A percentile compares a stretch with the other conserved stretches of the same genome.
phyloP scores from a whole-genome alignment of 2,888 invertebrate genomes.

The Mongoloraphidia duomilia region DNA sequence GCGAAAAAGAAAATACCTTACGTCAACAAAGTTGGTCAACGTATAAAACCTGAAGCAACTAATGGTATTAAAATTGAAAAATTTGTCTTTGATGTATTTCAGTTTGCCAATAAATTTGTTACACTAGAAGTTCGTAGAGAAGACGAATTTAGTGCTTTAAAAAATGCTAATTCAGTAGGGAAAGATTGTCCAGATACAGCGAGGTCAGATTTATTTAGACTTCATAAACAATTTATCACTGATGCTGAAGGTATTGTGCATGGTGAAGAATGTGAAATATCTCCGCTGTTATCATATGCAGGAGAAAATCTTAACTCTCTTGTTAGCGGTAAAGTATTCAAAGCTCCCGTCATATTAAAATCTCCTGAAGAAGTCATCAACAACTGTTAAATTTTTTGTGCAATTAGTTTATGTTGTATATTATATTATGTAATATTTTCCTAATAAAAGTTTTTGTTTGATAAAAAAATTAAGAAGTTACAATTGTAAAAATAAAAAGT shows the following conservation, averaged over 20 bases:
- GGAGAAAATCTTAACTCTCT: constrained; percentile 68
- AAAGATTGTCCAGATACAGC: constrained; percentile 89
- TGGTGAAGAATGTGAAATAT: constrained; percentile 70
- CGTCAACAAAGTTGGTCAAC: constrained; percentile 54
- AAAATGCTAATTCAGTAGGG: constrained; percentile 77
- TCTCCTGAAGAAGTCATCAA: constrained; percentile 25
- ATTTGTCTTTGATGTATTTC: constrained; percentile 98
- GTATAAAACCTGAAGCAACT: constrained; percentile 60
- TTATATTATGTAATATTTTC: not conserved
- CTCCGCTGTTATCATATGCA: constrained; percentile 77
- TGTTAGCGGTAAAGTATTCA: constrained; percentile 50
- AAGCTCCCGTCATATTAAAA: constrained; percentile 47
- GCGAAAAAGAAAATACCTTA: constrained; percentile 96
- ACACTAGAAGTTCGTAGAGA: constrained; percentile 85
- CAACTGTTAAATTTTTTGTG: not conserved
- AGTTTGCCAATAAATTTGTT: constrained; percentile 78
- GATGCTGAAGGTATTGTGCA: constrained; percentile 66
- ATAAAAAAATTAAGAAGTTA: not conserved
- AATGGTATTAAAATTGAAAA: constrained; percentile 99
- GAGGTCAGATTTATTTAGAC: constrained; percentile 53
- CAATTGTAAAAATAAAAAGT: not conserved
- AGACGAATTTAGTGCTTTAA: constrained; percentile 93
- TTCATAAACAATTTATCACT: constrained; percentile 68
- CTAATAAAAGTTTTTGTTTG: not conserved
- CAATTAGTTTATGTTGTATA: not conserved